Evolutionary conservation across 2,113 vertebrate species (phyloP).

Genomic region (Jacana jacana): DNA sequence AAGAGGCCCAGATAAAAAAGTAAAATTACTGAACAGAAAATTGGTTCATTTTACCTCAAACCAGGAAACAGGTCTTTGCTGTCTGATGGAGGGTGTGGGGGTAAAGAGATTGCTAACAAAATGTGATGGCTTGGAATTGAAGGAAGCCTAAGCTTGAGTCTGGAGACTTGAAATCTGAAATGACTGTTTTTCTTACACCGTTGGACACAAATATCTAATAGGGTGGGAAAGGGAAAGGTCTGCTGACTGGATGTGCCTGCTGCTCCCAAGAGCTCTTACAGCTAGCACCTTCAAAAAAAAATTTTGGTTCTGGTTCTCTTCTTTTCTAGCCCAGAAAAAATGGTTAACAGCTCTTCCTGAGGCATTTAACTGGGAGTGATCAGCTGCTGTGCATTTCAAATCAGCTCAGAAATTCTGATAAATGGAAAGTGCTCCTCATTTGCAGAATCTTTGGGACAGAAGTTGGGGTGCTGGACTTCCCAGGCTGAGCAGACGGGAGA

Average conservation of each 20-base stretch:
- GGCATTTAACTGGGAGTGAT: neutral
- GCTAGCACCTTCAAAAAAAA: neutral
- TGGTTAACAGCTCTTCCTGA: neutral
- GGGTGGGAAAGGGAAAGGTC: neutral
- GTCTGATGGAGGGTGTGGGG: neutral
- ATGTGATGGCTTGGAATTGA: neutral
- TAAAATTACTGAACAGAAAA: too few relatives aligned
- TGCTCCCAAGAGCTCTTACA: neutral
- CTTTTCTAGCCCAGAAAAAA: neutral
- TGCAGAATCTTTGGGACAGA: neutral
- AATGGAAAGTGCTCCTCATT: neutral
- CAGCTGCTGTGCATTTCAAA: neutral
- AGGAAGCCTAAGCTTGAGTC: neutral
- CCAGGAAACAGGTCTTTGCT: neutral
- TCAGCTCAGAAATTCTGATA: neutral
- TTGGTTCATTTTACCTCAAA: too few relatives aligned
- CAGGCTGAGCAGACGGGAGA: neutral
- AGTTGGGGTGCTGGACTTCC: neutral
- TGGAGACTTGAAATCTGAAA: neutral
- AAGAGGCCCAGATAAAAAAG: too few relatives aligned
- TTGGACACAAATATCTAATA: neutral
- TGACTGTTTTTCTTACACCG: neutral
- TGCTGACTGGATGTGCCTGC: fast-evolving
- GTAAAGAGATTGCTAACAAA: fast-evolving
- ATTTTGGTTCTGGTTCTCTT: neutral